Conservation (phyloP, 2,888 invertebrate species). For the Drosophila pseudotalamancana region DNA sequence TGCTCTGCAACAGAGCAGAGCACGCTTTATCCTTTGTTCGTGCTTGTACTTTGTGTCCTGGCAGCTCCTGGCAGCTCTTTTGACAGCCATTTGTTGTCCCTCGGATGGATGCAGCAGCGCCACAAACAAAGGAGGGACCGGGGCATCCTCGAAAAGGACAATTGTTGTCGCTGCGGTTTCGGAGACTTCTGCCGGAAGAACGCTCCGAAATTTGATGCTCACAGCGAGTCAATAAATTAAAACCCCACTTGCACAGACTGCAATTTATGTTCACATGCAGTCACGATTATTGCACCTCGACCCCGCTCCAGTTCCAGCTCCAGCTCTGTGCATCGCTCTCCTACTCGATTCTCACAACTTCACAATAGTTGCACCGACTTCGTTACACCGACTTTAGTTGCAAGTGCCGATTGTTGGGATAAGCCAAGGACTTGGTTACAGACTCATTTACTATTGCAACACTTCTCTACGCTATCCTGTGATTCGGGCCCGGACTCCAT, state of each 20-base stretch:
- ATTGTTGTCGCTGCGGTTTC: not conserved
- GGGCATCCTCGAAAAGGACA: too few relatives aligned
- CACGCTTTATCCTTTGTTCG: slow-evolving; percentile 23
- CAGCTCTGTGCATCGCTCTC: too few relatives aligned
- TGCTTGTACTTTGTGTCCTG: slow-evolving; percentile 6
- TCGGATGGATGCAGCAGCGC: slow-evolving; percentile 30
- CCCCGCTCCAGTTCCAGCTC: too few relatives aligned
- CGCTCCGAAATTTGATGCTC: slow-evolving; percentile 9
- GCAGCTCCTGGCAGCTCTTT: slow-evolving; percentile 22
- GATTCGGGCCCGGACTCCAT: too few relatives aligned
- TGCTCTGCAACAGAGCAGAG: not conserved
- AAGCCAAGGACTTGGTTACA: too few relatives aligned
- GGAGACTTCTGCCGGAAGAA: slow-evolving; percentile 7
- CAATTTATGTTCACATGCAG: slow-evolving; percentile 1
- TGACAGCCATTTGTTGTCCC: slow-evolving; percentile 47
- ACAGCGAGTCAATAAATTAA: slow-evolving; percentile 17
- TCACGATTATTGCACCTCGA: too few relatives aligned
- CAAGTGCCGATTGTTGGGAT: too few relatives aligned
- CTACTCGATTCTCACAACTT: too few relatives aligned
- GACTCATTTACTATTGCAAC: too few relatives aligned
- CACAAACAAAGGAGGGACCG: slow-evolving; percentile 7
- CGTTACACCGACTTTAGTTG: too few relatives aligned
- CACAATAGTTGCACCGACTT: too few relatives aligned
- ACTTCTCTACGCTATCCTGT: too few relatives aligned
- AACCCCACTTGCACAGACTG: not conserved